These are phyloP conservation scores for Tetragonisca angustula DNA, from an alignment of 2,888 invertebrate species.

Conservation along the genomic window DNA sequence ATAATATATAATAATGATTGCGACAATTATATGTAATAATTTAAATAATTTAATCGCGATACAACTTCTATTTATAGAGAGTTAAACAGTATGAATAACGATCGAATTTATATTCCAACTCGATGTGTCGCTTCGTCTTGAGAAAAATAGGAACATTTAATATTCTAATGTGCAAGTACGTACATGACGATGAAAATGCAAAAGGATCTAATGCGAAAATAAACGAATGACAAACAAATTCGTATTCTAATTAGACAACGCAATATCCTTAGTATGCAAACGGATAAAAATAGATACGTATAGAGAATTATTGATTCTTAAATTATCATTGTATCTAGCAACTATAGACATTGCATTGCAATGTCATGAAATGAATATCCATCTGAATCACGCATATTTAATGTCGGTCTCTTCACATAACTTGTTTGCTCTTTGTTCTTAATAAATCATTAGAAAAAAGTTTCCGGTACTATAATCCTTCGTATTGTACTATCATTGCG, in stretches of 20 bases:
- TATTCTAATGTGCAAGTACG: too few relatives aligned
- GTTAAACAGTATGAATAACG: background rate
- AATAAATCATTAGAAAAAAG: background rate
- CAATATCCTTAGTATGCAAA: background rate
- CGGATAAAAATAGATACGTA: background rate
- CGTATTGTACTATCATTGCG: background rate
- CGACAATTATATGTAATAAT: too few relatives aligned
- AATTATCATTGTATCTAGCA: background rate
- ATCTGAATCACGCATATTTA: background rate
- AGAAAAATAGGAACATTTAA: background rate
- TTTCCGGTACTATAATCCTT: background rate
- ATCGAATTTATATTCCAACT: background rate
- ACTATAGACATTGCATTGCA: background rate
- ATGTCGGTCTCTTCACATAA: background rate
- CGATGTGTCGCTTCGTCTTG: background rate
- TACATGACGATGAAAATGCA: background rate
- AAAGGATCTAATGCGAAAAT: background rate
- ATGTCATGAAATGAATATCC: background rate
- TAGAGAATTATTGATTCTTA: constrained; percentile 22
- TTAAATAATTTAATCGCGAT: too few relatives aligned
- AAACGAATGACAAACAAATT: background rate
- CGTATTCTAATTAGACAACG: background rate
- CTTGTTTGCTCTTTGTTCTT: background rate
- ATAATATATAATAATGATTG: too few relatives aligned
- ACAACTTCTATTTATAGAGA: background rate